These are phyloP conservation scores for Notiomystis cincta DNA, from an alignment of 2,113 vertebrate genomes.

Conservation along the genomic window DNA sequence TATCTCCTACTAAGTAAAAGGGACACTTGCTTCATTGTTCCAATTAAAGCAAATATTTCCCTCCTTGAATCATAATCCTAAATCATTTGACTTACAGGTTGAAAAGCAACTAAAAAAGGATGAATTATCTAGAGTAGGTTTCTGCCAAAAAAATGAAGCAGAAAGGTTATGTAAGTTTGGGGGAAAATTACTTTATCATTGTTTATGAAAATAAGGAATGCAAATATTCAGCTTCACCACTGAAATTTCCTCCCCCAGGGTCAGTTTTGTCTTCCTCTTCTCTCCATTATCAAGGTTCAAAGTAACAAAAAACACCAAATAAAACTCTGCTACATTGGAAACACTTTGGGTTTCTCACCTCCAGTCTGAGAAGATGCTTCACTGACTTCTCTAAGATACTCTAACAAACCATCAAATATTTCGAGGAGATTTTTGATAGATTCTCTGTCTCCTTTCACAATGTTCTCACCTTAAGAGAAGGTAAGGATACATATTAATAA, in stretches of 20 bases:
- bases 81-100: not conserved
- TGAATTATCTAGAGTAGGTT: not conserved
- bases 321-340: not conserved
- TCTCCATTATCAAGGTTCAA: not conserved
- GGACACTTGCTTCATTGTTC: not conserved
- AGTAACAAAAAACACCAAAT: not conserved
- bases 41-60: not conserved
- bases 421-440: constrained; percentile 91
- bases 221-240: not conserved
- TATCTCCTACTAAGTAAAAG: not conserved
- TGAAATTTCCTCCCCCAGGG: not conserved
- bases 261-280: not conserved
- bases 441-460: constrained; percentile 86
- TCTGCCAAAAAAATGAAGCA: not conserved
- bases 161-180: not conserved
- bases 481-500: not conserved
- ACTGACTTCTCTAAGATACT: constrained; percentile 88
- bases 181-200: not conserved
- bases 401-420: constrained; percentile 94
- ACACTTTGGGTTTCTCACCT: constrained; percentile 58
- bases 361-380: constrained; percentile 78
- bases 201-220: not conserved
- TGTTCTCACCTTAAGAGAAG: constrained; percentile 86
- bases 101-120: not conserved
- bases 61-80: not conserved